Percentiles rank a stretch among this genome's conserved stretches.
Evolutionary conservation across 2,113 vertebrate species (phyloP).

Genomic region (Carlito syrichta): DNA sequence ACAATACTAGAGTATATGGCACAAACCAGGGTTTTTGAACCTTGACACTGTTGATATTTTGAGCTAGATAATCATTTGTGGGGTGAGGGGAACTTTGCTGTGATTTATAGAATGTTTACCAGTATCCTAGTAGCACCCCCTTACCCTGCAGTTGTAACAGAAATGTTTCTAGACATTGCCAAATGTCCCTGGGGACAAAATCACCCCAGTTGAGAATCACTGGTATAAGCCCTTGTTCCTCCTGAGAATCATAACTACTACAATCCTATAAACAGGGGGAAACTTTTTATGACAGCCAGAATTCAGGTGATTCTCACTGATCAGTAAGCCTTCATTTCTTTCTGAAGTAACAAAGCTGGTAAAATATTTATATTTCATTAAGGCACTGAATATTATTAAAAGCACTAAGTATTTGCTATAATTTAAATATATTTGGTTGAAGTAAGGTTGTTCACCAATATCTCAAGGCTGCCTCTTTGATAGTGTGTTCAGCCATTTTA

Average conservation of each 20-base stretch:
- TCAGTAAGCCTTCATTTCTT: background rate
- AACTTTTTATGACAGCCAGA: background rate
- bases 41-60: background rate
- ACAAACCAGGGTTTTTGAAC: background rate
- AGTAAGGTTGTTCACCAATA: background rate
- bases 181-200: background rate
- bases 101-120: background rate
- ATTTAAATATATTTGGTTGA: background rate
- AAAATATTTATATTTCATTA: background rate
- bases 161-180: background rate
- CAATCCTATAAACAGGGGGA: background rate
- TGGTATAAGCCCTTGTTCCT: background rate
- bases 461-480: background rate
- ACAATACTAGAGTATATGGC: background rate
- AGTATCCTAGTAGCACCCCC: background rate
- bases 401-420: background rate
- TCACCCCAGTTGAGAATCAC: background rate
- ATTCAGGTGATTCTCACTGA: background rate
- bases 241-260: background rate
- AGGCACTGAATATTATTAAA: background rate
- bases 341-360: background rate
- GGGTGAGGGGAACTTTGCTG: background rate
- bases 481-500: background rate
- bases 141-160: background rate
- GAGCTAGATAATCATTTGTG: background rate